Conservation (phyloP, 2,888 invertebrate genomes). For the Folsomia candida region DNA sequence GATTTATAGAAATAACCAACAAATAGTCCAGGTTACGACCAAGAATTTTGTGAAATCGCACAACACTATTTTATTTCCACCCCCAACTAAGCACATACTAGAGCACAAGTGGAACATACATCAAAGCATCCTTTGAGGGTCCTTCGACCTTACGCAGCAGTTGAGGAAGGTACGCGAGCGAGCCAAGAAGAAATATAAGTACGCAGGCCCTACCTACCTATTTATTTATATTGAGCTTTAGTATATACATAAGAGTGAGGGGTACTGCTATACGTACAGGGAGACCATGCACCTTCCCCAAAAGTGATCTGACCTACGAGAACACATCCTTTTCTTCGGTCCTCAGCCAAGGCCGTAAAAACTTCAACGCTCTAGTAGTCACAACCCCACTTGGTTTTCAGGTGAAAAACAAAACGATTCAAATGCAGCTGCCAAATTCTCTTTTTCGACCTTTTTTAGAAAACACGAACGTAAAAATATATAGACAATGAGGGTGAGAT, state of each 20-base stretch:
- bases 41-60: not conserved
- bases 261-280: no score
- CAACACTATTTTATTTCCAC: not conserved
- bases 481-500: no score
- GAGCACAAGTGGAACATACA: not conserved
- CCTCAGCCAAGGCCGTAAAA: not conserved
- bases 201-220: not conserved
- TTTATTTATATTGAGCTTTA: no score
- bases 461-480: no score
- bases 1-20: not conserved
- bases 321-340: not conserved
- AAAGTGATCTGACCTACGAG: not conserved
- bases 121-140: not conserved
- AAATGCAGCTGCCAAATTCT: not conserved
- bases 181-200: no score
- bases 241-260: not conserved
- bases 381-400: not conserved
- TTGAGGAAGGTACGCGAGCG: not conserved
- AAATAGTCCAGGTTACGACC: not conserved
- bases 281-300: not conserved
- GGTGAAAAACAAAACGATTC: not conserved
- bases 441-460: not conserved
- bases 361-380: slow-evolving; percentile 4
- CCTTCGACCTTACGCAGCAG: not conserved
- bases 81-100: not conserved